Conservation (phyloP, 2,888 invertebrate genomes). For the Gymnoscelis rufifasciata region DNA sequence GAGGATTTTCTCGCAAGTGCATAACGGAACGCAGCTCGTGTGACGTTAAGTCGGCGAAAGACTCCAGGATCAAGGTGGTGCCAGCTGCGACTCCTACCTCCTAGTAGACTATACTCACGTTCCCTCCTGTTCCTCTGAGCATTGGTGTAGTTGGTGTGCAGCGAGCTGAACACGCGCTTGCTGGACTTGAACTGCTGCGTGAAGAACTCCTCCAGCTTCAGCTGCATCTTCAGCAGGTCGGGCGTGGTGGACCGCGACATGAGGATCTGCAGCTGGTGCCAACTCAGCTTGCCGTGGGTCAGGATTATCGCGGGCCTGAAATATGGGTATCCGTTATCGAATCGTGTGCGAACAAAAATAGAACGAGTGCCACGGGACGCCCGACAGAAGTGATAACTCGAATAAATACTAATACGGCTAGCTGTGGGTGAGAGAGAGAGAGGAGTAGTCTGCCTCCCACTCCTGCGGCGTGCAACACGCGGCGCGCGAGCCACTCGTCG, state of each 20-base stretch:
- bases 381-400: no score
- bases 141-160: constrained; percentile 60
- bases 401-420: no score
- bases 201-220: constrained; percentile 98
- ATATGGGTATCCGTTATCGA: no score
- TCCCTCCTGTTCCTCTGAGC: constrained; percentile 46
- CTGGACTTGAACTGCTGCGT: constrained; percentile 98
- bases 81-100: no score
- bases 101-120: constrained; percentile 52
- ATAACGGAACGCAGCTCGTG: no score
- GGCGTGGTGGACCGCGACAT: constrained; percentile 98
- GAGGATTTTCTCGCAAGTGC: no score
- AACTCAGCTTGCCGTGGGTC: constrained; percentile 93
- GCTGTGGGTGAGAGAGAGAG: no score
- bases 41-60: no score
- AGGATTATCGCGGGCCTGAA: constrained; percentile 92
- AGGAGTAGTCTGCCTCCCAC: no score
- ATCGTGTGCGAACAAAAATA: no score
- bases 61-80: no score
- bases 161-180: constrained; percentile 91
- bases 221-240: constrained; percentile 97
- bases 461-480: constrained; percentile 19
- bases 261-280: constrained; percentile 97
- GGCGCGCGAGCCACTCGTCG: constrained; percentile 86
- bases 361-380: no score